These are phyloP conservation scores for Oriolus oriolus DNA, from an alignment of 2,113 vertebrate genomes.

Conservation along the genomic window DNA sequence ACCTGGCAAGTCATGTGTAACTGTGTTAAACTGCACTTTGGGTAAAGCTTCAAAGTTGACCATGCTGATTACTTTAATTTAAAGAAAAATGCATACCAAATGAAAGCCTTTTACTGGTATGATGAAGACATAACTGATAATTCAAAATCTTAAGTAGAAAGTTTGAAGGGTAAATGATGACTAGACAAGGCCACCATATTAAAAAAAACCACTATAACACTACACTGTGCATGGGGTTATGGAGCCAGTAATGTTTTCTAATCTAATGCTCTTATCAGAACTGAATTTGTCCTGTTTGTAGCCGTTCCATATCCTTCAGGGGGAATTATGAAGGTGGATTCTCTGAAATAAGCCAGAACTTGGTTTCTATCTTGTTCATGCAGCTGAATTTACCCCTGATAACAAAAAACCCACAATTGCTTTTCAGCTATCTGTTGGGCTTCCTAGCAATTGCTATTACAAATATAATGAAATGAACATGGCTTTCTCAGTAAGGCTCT, in stretches of 20 bases:
- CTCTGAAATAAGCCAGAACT: neutral
- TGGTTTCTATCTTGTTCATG: neutral
- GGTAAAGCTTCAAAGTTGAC: neutral
- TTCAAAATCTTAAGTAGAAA: neutral
- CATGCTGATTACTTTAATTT: neutral
- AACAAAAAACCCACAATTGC: neutral
- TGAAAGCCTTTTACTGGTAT: neutral
- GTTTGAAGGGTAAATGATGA: neutral
- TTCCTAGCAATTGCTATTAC: neutral
- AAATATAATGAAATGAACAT: neutral
- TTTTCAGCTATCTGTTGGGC: neutral
- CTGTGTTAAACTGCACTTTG: neutral
- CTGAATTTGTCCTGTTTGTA: neutral
- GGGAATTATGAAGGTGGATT: neutral
- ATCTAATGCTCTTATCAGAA: neutral
- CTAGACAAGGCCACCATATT: neutral
- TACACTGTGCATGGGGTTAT: neutral
- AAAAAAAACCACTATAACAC: neutral
- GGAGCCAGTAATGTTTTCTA: neutral
- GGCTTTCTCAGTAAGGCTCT: neutral
- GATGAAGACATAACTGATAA: neutral
- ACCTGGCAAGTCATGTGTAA: neutral
- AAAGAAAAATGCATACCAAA: neutral
- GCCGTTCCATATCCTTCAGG: neutral
- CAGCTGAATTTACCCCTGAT: neutral